phyloP scores from a whole-genome alignment of 1,140 invertebrate genomes.

The Drosophila saltans region DNA sequence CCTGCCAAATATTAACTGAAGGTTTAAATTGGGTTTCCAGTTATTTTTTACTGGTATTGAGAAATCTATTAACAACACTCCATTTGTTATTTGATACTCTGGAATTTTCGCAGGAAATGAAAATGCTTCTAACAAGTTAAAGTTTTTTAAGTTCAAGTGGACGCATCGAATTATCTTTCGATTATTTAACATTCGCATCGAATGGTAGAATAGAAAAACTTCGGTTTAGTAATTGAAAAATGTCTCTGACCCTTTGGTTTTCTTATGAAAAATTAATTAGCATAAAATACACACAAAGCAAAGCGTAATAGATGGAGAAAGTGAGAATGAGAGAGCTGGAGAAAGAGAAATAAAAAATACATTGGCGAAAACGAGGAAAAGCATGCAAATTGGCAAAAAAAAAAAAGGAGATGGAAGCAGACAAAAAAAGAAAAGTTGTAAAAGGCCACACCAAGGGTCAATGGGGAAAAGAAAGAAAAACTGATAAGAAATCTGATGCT shows the following conservation, averaged over 20 bases:
- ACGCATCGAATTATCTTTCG: background rate
- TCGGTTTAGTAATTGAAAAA: background rate
- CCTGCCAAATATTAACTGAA: background rate
- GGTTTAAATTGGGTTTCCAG: background rate
- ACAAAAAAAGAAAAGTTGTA: constrained; percentile 29
- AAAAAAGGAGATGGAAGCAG: constrained; percentile 25
- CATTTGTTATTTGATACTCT: too few relatives aligned
- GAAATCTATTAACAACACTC: too few relatives aligned
- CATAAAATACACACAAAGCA: constrained; percentile 57
- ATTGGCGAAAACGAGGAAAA: constrained; percentile 35
- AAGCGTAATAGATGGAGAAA: too few relatives aligned
- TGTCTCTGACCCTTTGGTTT: constrained; percentile 10
- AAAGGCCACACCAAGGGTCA: constrained; percentile 39
- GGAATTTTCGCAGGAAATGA: background rate
- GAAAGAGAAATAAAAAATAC: constrained; percentile 31
- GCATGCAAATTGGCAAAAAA: constrained; percentile 23
- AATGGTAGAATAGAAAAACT: background rate
- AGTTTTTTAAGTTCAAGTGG: background rate
- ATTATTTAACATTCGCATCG: background rate
- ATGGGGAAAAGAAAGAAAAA: constrained; percentile 34
- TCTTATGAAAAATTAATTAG: constrained; percentile 54
- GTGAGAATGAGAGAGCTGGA: background rate
- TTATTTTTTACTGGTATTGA: background rate
- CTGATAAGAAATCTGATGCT: constrained; percentile 52
- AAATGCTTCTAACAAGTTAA: too few relatives aligned